phyloP scores from a whole-genome alignment of 1,140 invertebrate species.

The Paralvinella palmiformis region DNA sequence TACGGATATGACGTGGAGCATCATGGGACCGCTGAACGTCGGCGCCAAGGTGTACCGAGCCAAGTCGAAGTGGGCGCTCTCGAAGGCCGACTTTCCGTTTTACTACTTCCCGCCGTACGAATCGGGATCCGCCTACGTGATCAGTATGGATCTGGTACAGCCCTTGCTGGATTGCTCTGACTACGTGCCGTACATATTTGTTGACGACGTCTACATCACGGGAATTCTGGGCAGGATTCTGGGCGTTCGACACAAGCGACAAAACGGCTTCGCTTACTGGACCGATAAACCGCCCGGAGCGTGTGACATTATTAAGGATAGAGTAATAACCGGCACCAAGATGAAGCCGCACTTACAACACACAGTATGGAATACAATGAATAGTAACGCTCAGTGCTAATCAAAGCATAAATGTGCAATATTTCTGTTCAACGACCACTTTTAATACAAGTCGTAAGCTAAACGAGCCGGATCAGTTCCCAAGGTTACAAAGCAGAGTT shows the following conservation, averaged over 20 bases:
- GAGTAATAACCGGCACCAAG: constrained; percentile 9
- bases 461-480: no score
- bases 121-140: constrained; percentile 38
- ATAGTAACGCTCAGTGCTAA: no score
- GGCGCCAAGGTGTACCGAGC: constrained; percentile 10
- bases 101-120: constrained; percentile 34
- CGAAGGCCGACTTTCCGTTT: constrained; percentile 29
- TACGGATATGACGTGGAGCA: not conserved
- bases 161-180: constrained; percentile 27
- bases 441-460: no score
- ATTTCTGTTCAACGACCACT: no score
- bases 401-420: no score
- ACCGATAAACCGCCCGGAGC: not conserved
- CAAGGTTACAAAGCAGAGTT: no score
- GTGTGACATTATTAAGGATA: constrained; percentile 12
- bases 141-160: constrained; percentile 25
- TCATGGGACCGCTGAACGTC: constrained; percentile 13
- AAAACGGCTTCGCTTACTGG: constrained; percentile 18
- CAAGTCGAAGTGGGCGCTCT: constrained; percentile 37
- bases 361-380: constrained; percentile 13
- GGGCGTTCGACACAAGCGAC: constrained; percentile 5
- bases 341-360: constrained; percentile 6
- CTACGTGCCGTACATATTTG: constrained; percentile 31
- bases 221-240: constrained; percentile 36
- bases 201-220: constrained; percentile 53